Evolutionary conservation across 92 coral and sea anemone genomes (phyloP), one percentile per base, ranked within the genome.

Genomic region (Epizoanthus stellaris): DNA sequence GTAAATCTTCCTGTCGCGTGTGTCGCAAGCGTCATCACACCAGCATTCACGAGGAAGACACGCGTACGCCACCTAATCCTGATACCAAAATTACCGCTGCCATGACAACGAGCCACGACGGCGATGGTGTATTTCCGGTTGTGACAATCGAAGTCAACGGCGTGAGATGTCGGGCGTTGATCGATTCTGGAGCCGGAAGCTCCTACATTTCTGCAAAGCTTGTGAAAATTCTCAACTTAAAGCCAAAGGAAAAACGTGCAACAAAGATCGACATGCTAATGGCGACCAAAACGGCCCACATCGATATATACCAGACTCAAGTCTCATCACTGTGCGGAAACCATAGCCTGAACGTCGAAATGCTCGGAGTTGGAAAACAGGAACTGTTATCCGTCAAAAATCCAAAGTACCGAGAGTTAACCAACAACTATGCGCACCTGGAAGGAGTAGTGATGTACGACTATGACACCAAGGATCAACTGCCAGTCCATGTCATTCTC

Each of bases 351-450:
- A 19, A 40, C 34, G 88, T 85, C 6, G 66, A 72, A 63, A 16
- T 74, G 34, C 64, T 77, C 17, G 75, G 49, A 47, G 80, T 59
- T 6, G 73, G 73, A 52, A 85, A 74, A 74, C 73, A 61, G 25
- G 82, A 85, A 65, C 82, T 85, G 53, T 75, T 85, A 65, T 61
- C 73, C 20, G 66, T 75, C 74, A 82, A 85, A 52, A 85, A 85
- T 17, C 88, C 88, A 15, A 85, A 85, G 17, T 84, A 23, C 25
- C 25, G 25, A 23, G 25, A 63, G 68, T 23, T 63, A n/a, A 63
- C 3, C 21, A 63, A 23, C 30, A 23, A 63, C 6, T 63, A n/a
- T 23, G 30, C 20, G 68, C 30, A 63, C 68, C 68, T 63, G 20
- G 30, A 23, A 63, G 68, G 20, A n/a, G 15, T 23, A 63, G 30